Base-by-base conservation (phyloP, 2,113 vertebrate species). In the Sander vitreus region DNA sequence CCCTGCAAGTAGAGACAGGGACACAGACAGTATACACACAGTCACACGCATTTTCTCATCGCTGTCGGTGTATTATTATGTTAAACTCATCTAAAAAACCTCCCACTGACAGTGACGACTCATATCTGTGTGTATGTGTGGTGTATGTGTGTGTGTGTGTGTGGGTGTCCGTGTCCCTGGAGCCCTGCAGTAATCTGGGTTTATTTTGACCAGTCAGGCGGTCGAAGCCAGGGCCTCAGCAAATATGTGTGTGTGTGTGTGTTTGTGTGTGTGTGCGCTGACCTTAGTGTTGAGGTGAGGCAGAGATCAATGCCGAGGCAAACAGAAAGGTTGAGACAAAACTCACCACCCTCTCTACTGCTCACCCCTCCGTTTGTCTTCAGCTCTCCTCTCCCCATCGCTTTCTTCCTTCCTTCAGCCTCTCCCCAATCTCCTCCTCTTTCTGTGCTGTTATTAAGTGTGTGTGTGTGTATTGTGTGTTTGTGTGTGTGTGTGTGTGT, bases 131-230 rank as follows among this genome's bases (percentile, higher is more conserved):
- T 43, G 13, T 53, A 11, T n/a, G 11, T 18, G 51, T n/a, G 11
- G 5, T 67, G 51, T 82, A 30, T 73, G 60, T 75, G 39, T 62
- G 59, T 81, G 45, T 74, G 76, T 69, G 55, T 57, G 74, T 76
- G 45, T 16, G 23, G 64, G 74, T 80, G 55, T 76, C 67, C 73
- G 55, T 62, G 10, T 83, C 83, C 70, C 85, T 81, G 77, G 86
- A 71, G 86, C 83, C 76, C 81, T 66, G 83, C 85, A 81, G 84
- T 92, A 91, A 93, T 93, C 86, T 88, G 76, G 85, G 91, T 95
- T 93, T 94, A 95, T 95, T 95, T 95, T 94, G 92, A 90, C 81
- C 90, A 89, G 92, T 93, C 90, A 93, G 89, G 60, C 76, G 73
- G 83, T 93, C 86, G 85, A 92, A 93, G 83, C 60, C 79, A 70